These are phyloP conservation scores for Sebastes iracundus DNA, from an alignment of 2,797 vertebrate genomes.

Conservation along the genomic window DNA sequence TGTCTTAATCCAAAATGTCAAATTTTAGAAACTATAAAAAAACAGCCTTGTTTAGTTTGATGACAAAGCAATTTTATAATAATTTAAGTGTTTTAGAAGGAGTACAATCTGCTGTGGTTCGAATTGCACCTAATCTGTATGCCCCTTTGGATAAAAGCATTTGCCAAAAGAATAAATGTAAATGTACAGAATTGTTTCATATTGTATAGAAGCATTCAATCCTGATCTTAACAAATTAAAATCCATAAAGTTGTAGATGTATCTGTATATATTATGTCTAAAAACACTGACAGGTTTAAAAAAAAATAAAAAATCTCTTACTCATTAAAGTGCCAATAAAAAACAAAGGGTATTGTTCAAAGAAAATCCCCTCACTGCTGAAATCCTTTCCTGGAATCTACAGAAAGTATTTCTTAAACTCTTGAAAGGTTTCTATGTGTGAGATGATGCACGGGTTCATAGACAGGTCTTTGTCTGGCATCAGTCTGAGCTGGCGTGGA, in stretches of 20 bases:
- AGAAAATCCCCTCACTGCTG: background rate
- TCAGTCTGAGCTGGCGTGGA: background rate
- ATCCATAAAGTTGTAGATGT: background rate
- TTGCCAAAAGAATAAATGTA: background rate
- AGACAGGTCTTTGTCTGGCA: background rate
- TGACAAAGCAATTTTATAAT: background rate
- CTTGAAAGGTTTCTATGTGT: background rate
- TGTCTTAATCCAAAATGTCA: background rate
- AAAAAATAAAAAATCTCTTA: background rate
- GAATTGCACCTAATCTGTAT: background rate
- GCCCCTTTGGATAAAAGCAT: background rate
- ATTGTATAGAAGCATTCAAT: background rate
- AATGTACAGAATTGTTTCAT: background rate
- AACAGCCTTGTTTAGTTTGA: background rate
- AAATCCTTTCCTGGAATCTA: constrained; percentile 16
- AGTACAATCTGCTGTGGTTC: background rate
- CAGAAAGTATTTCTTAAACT: background rate
- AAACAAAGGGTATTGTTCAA: constrained; percentile 5
- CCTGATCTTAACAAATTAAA: background rate
- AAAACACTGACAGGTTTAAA: too few relatives aligned
- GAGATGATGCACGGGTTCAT: background rate
- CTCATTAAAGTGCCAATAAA: background rate
- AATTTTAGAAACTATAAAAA: background rate
- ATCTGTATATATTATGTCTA: background rate
- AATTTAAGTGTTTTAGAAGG: background rate